A percentile compares a stretch with the other conserved stretches of the same genome.
These are phyloP conservation scores for Rhinoraja longicauda DNA, from an alignment of 2,797 vertebrate species.

Conservation along the genomic window DNA sequence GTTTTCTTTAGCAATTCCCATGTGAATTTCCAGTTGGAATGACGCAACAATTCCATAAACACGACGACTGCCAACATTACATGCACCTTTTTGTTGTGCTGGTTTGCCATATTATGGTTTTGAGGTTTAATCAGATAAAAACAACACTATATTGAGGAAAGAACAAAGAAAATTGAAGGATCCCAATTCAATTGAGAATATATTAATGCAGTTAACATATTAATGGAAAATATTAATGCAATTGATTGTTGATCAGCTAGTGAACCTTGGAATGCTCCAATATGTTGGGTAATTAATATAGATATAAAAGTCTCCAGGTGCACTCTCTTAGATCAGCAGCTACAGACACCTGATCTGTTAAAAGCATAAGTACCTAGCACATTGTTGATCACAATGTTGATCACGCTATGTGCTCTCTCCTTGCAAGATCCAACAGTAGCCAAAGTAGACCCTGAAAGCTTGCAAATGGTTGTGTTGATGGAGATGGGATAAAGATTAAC, in stretches of 20 bases:
- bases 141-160: neutral
- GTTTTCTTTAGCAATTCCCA: neutral
- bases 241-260: neutral
- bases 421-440: neutral
- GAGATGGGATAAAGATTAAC: neutral
- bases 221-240: neutral
- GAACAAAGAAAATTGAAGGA: neutral
- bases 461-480: neutral
- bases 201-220: neutral
- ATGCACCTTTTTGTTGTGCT: neutral
- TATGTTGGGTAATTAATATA: neutral
- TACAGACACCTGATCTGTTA: neutral
- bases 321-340: neutral
- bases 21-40: neutral
- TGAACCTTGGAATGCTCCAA: neutral
- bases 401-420: neutral
- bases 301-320: neutral
- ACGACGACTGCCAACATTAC: neutral
- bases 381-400: neutral
- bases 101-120: neutral
- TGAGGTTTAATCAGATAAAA: neutral
- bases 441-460: neutral
- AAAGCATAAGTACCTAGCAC: neutral
- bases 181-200: neutral
- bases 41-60: neutral